Base-by-base conservation (phyloP, 2,888 invertebrate species). In the Archaeoteleia sp. region DNA sequence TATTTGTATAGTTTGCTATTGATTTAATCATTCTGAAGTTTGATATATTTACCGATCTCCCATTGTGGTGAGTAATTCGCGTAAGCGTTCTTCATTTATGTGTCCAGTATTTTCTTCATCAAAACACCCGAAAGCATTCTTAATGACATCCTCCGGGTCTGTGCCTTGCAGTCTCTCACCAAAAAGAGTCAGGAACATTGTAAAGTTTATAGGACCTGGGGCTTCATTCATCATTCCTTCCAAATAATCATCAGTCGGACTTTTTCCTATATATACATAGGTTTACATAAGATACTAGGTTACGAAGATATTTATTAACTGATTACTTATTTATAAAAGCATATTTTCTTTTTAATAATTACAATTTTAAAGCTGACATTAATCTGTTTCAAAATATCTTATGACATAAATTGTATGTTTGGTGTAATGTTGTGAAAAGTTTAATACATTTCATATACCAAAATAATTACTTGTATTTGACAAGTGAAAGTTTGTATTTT, bases 141-240 rank as follows among this genome's bases (percentile, higher is more conserved):
- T 97, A 75, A 99, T 99, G 8, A 99, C 98, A 87, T 98, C 97
- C 84, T 98, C 98, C 1, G 99, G 99, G 86, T 99, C 98, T 0
- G 98, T 99, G 29, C 98, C 98, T 85, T 98, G 98, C 51, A 99
- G 89, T 54, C 97, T 92, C 86, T 99, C 99, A 6, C 99, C 99
- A 83, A 99, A 99, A 74, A 99, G 88, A 0, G 99, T 99, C 45
- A 99, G 88, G 86, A 99, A 99, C 98, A 99, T 99, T 25, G 99
- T 99, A 85, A 99, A 99, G 86, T 99, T 99, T 74, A 99, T 98
- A 6, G 98, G 97, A 1, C 97, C 97, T 0, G 98, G 98, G 1
- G 98, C 98, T 87, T 98, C 97, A 81, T 94, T 96, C 95, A 99
- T 98, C 99, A 99, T 99, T 32, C 90, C 93, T 77, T 98, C 98